Evolutionary conservation across 2,888 invertebrate genomes (phyloP).

Genomic region (Hypsopygia costalis): DNA sequence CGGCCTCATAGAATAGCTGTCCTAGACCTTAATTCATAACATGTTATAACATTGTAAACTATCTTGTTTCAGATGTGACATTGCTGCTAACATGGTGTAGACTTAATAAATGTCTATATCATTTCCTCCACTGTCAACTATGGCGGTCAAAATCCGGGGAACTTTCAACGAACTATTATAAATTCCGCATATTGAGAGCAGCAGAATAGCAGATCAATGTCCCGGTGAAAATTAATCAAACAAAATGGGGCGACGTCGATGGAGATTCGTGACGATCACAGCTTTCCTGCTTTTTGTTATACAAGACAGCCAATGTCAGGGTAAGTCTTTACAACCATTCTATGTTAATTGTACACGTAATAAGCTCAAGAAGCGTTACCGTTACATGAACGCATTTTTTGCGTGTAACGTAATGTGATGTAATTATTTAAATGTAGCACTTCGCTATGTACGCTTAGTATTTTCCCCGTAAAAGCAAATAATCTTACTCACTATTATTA

Average conservation of each 20-base stretch:
- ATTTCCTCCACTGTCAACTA: constrained; percentile 39
- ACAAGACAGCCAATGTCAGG: constrained; percentile 70
- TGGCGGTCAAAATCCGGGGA: constrained; percentile 37
- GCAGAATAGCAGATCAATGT: constrained; percentile 60
- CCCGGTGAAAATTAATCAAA: constrained; percentile 58
- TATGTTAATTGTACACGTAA: constrained; percentile 5
- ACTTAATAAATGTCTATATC: constrained; percentile 38
- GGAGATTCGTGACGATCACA: constrained; percentile 66
- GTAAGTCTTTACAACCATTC: constrained; percentile 33
- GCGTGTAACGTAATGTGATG: neutral
- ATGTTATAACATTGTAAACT: constrained; percentile 7
- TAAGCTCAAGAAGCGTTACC: neutral
- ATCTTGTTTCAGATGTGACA: constrained; percentile 68
- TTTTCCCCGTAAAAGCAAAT: too few species aligned
- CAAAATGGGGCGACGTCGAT: constrained; percentile 69
- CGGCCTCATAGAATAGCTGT: too few species aligned
- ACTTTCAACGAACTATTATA: constrained; percentile 38
- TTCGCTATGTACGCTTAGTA: too few species aligned
- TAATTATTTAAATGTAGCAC: too few species aligned
- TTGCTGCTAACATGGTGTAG: constrained; percentile 42
- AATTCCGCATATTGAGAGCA: constrained; percentile 27
- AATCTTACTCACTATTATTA: too few species aligned
- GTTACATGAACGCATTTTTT: constrained; percentile 5
- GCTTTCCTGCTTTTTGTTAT: constrained; percentile 64
- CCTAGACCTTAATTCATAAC: too few species aligned